Base-by-base conservation (phyloP, 2,888 invertebrate species). In the Embidobia sp. region DNA sequence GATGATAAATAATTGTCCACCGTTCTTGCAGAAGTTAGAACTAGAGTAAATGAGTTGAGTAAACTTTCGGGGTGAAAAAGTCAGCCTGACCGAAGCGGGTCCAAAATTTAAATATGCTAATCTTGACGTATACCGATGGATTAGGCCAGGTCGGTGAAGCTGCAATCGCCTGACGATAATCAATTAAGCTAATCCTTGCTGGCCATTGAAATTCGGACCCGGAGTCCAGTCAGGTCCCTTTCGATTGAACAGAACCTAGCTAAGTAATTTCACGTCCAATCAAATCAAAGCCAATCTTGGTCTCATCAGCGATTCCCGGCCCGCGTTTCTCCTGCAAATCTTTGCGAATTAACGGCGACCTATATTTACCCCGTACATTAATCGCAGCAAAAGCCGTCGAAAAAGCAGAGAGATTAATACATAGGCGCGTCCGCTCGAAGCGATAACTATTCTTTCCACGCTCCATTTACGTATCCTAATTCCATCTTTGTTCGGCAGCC, bases 401-500 rank as follows among this genome's bases (percentile, higher is more conserved):
- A 42, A 46, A 66, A 46, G 5, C 10, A n/a, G 2, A 5, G n/a
- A 16, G 33, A 33, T 44, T 59, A 33, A 44, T 31, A 44, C n/a
- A 22, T 31, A 59, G 57, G 22, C 57, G 55, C 42, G 18, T 33
- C 13, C 35, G 53, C 46, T 35, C 13, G 19, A 66, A 46, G 33
- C 46, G 67, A 53, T 37, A 46, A 55, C 61, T 15, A 61, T 70
- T 59, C 69, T 46, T 51, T 53, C 35, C 70, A 70, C 70, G 70
- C 63, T 33, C 63, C 72, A 72, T 72, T 55, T 59, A 48, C 64
- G 48, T 72, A 72, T 46, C 55, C 72, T 48, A 63, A 70, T 55
- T 63, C 48, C 55, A 55, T 72, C 55, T 55, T 72, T 63, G 29
- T 63, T 63, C 61, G 51, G 44, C 44, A 33, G 19, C 46, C 59